Percentiles rank a stretch among this genome's conserved stretches.
Evolutionary conservation across 2,888 invertebrate species (phyloP).

Genomic region (Dryobota labecula): DNA sequence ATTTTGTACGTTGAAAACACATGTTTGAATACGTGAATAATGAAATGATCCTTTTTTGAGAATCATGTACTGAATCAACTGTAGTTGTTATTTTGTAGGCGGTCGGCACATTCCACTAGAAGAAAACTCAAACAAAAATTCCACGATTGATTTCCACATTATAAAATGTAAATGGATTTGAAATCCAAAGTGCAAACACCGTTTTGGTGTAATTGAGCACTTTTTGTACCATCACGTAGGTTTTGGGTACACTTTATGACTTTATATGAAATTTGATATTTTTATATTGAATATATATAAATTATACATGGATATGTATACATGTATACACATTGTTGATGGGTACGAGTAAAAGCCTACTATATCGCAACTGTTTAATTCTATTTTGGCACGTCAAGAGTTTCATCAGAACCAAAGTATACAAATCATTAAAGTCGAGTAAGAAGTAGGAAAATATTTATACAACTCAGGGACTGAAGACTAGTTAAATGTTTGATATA

Average conservation of each 20-base stretch:
- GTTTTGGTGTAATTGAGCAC: slow-evolving; percentile 86
- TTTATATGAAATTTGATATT: slow-evolving; percentile 91
- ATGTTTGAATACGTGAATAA: slow-evolving; percentile 86
- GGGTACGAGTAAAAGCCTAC: slow-evolving; percentile 89
- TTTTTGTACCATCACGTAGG: slow-evolving; percentile 90
- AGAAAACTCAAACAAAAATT: slow-evolving; percentile 86
- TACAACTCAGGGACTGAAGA: slow-evolving; percentile 90
- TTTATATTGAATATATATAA: slow-evolving; percentile 91
- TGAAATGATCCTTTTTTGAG: slow-evolving; percentile 90
- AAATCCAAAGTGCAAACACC: slow-evolving; percentile 86
- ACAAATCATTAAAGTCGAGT: slow-evolving; percentile 90
- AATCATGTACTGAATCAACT: slow-evolving; percentile 89
- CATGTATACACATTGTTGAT: slow-evolving; percentile 91
- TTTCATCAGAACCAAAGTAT: slow-evolving; percentile 91
- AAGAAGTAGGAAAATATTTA: slow-evolving; percentile 91
- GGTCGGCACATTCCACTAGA: slow-evolving; percentile 90
- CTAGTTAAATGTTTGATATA: slow-evolving; percentile 91
- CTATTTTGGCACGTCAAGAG: slow-evolving; percentile 90
- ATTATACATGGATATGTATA: slow-evolving; percentile 91
- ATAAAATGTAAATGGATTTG: slow-evolving; percentile 86
- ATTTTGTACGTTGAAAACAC: slow-evolving; percentile 88
- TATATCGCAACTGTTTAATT: slow-evolving; percentile 91
- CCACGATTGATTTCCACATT: slow-evolving; percentile 89
- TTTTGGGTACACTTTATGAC: slow-evolving; percentile 91
- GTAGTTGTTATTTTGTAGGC: slow-evolving; percentile 89